A percentile compares a stretch with the other conserved stretches of the same genome.
Evolutionary conservation across 2,888 invertebrate genomes (phyloP).

Genomic region (Netelia melanura): DNA sequence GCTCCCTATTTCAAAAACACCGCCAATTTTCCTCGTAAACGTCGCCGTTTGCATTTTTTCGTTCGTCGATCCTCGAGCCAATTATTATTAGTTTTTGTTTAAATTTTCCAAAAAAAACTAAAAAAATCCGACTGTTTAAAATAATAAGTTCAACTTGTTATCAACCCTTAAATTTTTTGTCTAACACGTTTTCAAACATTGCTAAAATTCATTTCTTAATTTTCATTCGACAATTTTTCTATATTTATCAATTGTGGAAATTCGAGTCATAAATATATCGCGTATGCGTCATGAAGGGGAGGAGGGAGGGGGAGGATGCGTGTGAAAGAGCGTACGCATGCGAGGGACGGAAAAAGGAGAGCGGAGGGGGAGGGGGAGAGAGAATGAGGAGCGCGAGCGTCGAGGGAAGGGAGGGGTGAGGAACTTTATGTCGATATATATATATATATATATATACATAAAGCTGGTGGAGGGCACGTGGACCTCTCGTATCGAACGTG

Average conservation of each 20-base stretch:
- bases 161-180: too few species aligned
- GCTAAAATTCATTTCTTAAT: neutral
- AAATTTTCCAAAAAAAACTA: too few species aligned
- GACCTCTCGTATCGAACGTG: slow-evolving; percentile 79
- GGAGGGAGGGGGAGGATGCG: slow-evolving; percentile 36
- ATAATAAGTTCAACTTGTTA: too few species aligned
- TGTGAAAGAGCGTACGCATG: slow-evolving; percentile 52
- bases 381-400: slow-evolving; percentile 23
- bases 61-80: too few species aligned
- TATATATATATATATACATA: slow-evolving; percentile 1
- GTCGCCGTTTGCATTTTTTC: too few species aligned
- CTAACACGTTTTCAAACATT: too few species aligned
- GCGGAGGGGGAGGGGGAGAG: slow-evolving; percentile 23
- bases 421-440: neutral
- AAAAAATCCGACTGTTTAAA: too few species aligned
- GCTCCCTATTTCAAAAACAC: too few species aligned
- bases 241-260: neutral
- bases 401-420: slow-evolving; percentile 1
- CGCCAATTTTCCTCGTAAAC: too few species aligned
- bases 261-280: slow-evolving; percentile 28
- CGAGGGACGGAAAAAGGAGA: slow-evolving; percentile 55
- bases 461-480: slow-evolving; percentile 66
- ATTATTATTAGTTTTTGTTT: too few species aligned
- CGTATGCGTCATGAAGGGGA: slow-evolving; percentile 25
- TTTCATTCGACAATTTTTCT: neutral